Evolutionary conservation across 2,113 vertebrate genomes (phyloP), one percentile per base, ranked within the genome.

Genomic region (Calypte anna): DNA sequence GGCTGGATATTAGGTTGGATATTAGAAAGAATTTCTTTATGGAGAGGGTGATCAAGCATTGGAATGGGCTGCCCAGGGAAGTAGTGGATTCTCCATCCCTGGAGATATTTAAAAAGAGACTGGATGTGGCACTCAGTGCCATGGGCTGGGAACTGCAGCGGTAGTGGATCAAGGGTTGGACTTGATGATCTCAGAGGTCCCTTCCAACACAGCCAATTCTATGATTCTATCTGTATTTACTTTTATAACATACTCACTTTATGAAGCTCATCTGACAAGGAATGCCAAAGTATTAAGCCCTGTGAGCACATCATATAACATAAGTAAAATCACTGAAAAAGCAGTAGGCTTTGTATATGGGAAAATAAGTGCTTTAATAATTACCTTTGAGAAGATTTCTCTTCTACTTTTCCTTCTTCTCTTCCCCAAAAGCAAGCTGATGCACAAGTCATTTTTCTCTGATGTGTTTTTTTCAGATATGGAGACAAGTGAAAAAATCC

Each of bases 401-500:
- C 10, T 84, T 90, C 33, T 86, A 21, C 33, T 78, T 80, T 86
- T 73, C 62, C 67, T 75, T 70, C 36, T 69, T 63, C 91, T 66
- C 62, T 95, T 93, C 38, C 40, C 16, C 63, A 68, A 53, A 38
- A 38, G 38, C 28, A 95, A 53, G 82, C 54, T 94, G 89, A 96
- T 76, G 81, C 68, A 63, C 44, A 86, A 81, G 59, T 63, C 10
- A 44, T 94, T 89, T 96, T 92, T 95, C 7, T 96, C 22, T 89
- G 16, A 87, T 70, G 58, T 94, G 57, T 97, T 85, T 98, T 85
- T 98, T 98, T 88, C 98, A 99, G 99, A 99, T 98, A 98, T 84
- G 20, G 99, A 99, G 95, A 98, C 99, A 96, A 99, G 99, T 97
- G 98, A 98, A 98, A 99, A 99, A 98, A 98, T 99, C 95, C 99